Conservation (phyloP, 1,140 invertebrate genomes). For the Drosophila murphyi region DNA sequence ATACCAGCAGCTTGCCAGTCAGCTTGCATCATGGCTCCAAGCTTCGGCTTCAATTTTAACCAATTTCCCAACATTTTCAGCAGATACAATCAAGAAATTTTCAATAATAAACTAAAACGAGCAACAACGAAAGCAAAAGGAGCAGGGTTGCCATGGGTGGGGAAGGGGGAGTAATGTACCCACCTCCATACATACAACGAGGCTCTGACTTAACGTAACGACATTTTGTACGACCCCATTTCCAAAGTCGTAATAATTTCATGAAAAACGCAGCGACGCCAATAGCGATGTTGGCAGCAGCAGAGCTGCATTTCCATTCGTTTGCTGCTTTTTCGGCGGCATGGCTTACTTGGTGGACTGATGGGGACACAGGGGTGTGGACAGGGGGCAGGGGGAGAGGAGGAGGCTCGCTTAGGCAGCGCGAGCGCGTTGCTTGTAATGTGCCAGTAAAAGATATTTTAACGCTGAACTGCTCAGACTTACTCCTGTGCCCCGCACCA, state of each 20-base stretch:
- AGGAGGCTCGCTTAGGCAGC: constrained; percentile 3
- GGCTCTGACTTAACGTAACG: constrained; percentile 66
- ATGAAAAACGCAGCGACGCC: constrained; percentile 74
- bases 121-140: background rate
- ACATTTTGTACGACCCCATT: constrained; percentile 79
- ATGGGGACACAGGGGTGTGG: background rate
- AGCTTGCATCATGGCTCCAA: constrained; percentile 21
- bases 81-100: constrained; percentile 65
- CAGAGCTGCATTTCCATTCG: constrained; percentile 51
- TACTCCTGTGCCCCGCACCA: background rate
- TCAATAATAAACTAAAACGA: constrained; percentile 71
- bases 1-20: background rate
- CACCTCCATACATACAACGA: background rate
- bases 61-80: constrained; percentile 59
- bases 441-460: constrained; percentile 81
- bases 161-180: constrained; percentile 1
- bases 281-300: constrained; percentile 40
- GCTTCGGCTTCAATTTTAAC: constrained; percentile 36
- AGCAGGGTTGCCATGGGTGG: background rate
- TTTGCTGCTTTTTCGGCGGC: constrained; percentile 12
- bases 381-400: background rate
- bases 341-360: constrained; percentile 14
- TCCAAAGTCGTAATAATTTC: constrained; percentile 81
- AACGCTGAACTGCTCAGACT: constrained; percentile 65
- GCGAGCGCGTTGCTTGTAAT: constrained; percentile 58